Conservation (phyloP, 2,888 invertebrate species). For the Dicranocentrus wangi region DNA sequence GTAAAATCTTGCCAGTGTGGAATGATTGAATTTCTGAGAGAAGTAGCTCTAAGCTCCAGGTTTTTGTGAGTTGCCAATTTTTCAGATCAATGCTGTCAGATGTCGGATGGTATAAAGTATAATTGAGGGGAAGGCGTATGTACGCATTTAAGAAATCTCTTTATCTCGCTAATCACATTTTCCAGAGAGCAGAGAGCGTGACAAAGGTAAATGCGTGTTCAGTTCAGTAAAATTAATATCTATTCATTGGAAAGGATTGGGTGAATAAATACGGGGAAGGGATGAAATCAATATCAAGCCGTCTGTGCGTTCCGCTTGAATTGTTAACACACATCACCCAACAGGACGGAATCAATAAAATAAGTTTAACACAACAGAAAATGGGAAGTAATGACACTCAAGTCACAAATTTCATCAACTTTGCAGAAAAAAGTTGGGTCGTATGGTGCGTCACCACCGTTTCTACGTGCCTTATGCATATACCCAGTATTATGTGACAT, state of each 20-base stretch:
- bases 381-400: slow-evolving; percentile 32
- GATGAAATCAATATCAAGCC: slow-evolving; percentile 44
- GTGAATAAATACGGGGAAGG: slow-evolving; percentile 12
- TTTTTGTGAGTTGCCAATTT: no score
- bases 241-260: not conserved
- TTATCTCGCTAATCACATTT: no score
- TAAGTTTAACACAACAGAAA: slow-evolving; percentile 43
- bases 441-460: no score
- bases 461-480: not conserved
- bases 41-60: not conserved
- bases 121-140: no score
- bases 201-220: not conserved
- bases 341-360: slow-evolving; percentile 43
- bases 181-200: no score
- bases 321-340: not conserved
- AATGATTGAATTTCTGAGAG: slow-evolving; percentile 11
- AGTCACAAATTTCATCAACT: slow-evolving; percentile 58
- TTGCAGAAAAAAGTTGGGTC: slow-evolving; percentile 36
- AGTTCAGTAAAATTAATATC: not conserved
- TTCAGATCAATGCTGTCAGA: no score
- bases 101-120: no score
- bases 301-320: slow-evolving; percentile 34
- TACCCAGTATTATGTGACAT: not conserved
- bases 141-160: no score
- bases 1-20: not conserved